Base-by-base conservation (phyloP, 2,113 vertebrate species). In the Aramus guarauna region DNA sequence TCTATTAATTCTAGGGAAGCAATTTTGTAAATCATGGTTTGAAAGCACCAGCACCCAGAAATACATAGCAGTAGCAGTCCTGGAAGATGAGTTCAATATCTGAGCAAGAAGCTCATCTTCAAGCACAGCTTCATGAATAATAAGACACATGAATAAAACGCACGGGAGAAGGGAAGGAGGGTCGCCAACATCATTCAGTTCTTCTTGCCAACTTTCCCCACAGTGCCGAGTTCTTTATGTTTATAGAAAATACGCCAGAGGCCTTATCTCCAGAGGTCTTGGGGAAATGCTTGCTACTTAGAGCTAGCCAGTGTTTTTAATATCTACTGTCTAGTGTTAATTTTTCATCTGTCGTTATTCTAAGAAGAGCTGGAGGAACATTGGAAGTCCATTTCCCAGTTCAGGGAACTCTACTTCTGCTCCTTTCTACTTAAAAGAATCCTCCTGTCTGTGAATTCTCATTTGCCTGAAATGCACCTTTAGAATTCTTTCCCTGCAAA, bases 1-100 rank as follows among this genome's bases (percentile, higher is more conserved):
- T 93, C 86, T 89, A 75, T 97, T 97, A 94, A 97, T 91, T 94
- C 53, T 76, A 62, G 82, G 76, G 74, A 95, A 85, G 52, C 73
- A 87, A 50, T 89, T 96, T 92, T 91, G 88, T 41, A 85, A 91
- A 82, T 86, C 45, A 15, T 60, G 43, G 58, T 84, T 95, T 92
- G 83, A 84, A 94, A 82, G 69, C 60, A 62, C 47, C 45, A 66
- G 48, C 53, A 85, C 52, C 34, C 56, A 73, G 68, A 89, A 88
- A 56, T 81, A 43, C 1, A 0, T 59, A 74, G 56, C 56, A 52
- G 41, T 81, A 59, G 26, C 73, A 63, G 60, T 74, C 59, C 75
- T 86, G 30, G 72, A 73, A 85, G 68, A 71, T 59, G 36, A 72
- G 52, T 89, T 92, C 39, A 78, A 0, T 87, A 60, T 72, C 88